Evolutionary conservation across 2,113 vertebrate genomes (phyloP).

Genomic region (Campylorhamphus procurvoides): DNA sequence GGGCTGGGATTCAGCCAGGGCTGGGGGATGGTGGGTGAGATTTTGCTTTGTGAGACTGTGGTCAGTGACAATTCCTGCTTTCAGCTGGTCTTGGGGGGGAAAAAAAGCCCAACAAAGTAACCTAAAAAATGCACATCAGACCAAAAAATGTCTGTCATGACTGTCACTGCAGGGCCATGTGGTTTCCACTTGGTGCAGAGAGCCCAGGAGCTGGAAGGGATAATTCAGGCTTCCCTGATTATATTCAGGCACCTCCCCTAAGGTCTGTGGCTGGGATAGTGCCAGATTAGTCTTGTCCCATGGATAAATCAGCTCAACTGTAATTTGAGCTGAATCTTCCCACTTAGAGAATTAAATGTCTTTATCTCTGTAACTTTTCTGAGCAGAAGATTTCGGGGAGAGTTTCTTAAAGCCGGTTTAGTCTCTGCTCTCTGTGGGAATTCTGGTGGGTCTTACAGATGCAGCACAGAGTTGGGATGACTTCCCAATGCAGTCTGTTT

Average conservation of each 20-base stretch:
- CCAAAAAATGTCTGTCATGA: neutral
- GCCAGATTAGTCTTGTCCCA: neutral
- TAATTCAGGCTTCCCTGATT: neutral
- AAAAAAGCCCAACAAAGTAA: neutral
- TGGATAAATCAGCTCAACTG: neutral
- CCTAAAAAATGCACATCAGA: neutral
- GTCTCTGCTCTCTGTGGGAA: neutral
- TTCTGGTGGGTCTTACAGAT: neutral
- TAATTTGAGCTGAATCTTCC: neutral
- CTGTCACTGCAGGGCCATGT: neutral
- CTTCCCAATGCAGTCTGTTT: neutral
- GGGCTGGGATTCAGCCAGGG: neutral
- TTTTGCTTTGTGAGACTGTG: neutral
- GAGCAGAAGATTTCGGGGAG: neutral
- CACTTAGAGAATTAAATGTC: neutral
- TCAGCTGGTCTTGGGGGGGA: neutral
- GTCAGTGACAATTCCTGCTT: neutral
- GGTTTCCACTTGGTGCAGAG: neutral
- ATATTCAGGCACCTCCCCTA: neutral
- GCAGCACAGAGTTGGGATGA: neutral
- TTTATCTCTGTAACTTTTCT: neutral
- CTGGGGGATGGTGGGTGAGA: neutral
- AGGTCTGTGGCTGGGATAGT: neutral
- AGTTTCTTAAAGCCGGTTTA: neutral
- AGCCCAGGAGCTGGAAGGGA: neutral